These are phyloP conservation scores for Danio aesculapii DNA, from an alignment of 2,797 vertebrate species.

Conservation along the genomic window DNA sequence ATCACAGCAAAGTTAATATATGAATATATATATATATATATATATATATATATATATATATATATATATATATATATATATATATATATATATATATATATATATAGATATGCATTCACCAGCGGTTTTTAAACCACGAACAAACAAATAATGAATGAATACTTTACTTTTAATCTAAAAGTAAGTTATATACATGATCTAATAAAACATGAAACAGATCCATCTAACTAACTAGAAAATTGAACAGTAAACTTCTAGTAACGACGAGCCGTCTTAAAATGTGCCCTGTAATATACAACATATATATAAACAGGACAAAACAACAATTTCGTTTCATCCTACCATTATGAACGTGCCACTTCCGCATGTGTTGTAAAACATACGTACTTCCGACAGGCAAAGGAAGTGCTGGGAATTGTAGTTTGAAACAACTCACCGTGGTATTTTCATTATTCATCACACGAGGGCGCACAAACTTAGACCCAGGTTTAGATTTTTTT, in stretches of 20 bases:
- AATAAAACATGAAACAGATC: not conserved
- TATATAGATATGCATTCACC: too few species aligned
- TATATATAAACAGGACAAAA: not conserved
- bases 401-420: slow-evolving; percentile 40
- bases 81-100: too few species aligned
- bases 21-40: too few species aligned
- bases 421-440: not conserved
- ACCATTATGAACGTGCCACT: slow-evolving; percentile 54
- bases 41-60: too few species aligned
- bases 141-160: not conserved
- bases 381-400: slow-evolving; percentile 33
- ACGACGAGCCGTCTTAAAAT: not conserved
- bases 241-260: not conserved
- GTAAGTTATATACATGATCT: not conserved
- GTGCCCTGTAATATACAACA: not conserved
- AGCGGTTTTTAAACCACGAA: too few species aligned
- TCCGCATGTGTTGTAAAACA: not conserved
- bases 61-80: too few species aligned
- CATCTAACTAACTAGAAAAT: not conserved
- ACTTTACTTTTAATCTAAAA: not conserved
- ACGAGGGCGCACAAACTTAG: slow-evolving; percentile 10
- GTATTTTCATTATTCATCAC: not conserved
- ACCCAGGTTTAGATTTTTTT: too few species aligned
- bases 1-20: too few species aligned
- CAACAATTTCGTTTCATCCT: not conserved